A percentile compares a stretch with the other conserved stretches of the same genome.
phyloP scores from a whole-genome alignment of 2,797 vertebrate species.

The Poecile montanus region DNA sequence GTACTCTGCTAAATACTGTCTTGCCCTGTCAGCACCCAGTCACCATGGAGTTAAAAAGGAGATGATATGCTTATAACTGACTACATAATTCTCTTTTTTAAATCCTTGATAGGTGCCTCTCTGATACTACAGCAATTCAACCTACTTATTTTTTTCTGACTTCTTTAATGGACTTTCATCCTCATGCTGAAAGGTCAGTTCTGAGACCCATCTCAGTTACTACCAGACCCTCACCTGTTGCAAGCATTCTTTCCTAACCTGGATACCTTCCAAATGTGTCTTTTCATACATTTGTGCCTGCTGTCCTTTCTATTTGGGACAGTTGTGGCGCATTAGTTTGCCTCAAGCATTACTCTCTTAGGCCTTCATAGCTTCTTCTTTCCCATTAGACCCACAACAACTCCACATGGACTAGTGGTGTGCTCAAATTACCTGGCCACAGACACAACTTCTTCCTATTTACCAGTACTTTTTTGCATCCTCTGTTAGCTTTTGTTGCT shows the following conservation, averaged over 20 bases:
- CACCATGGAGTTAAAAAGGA: neutral
- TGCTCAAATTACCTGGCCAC: neutral
- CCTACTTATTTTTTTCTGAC: neutral
- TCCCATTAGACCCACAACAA: neutral
- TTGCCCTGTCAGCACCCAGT: neutral
- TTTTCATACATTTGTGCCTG: neutral
- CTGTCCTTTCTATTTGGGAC: neutral
- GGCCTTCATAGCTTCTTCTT: neutral
- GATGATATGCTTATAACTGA: neutral
- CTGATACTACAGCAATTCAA: neutral
- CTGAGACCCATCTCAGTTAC: neutral
- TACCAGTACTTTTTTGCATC: neutral
- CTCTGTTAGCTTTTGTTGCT: neutral
- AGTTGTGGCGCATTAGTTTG: neutral
- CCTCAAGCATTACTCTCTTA: neutral
- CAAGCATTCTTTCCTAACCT: neutral
- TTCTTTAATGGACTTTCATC: neutral
- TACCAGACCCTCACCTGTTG: neutral
- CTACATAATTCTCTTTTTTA: neutral
- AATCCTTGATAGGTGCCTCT: neutral
- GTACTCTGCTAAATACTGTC: neutral
- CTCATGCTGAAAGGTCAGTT: neutral
- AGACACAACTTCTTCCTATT: neutral
- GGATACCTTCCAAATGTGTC: neutral
- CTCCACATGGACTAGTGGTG: neutral